Percentiles rank a stretch among this genome's conserved stretches.
phyloP scores from a whole-genome alignment of 2,888 invertebrate genomes.

The Parochlus steinenii region DNA sequence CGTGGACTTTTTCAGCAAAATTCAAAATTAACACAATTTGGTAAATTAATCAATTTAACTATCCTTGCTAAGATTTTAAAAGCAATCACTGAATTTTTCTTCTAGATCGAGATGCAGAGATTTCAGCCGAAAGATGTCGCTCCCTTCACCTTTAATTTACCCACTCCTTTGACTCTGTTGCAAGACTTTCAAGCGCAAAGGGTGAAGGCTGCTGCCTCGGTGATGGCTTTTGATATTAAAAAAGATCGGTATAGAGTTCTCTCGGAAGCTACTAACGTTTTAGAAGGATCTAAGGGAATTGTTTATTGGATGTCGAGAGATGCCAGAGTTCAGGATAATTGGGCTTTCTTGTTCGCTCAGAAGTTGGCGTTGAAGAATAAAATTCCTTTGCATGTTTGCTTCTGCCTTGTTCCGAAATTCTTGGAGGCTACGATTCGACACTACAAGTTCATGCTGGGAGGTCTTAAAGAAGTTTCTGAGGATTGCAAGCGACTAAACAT shows the following conservation, averaged over 20 bases:
- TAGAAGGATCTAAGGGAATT: constrained; percentile 36
- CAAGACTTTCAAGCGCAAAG: constrained; percentile 31
- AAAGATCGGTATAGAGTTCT: constrained; percentile 61
- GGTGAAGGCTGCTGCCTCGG: constrained; percentile 35
- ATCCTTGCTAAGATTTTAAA: too few species aligned
- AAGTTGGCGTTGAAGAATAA: constrained; percentile 65
- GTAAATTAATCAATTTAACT: too few species aligned
- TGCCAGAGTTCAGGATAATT: constrained; percentile 78
- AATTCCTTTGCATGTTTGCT: constrained; percentile 65
- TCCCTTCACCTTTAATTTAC: too few species aligned
- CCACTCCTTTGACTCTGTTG: too few species aligned
- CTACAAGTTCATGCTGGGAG: constrained; percentile 62
- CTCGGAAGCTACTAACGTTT: constrained; percentile 42
- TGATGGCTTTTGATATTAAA: constrained; percentile 53
- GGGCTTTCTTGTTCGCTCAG: constrained; percentile 80
- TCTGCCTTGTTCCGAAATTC: constrained; percentile 64
- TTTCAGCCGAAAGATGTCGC: too few species aligned
- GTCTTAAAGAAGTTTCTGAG: constrained; percentile 53
- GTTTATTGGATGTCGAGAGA: constrained; percentile 85
- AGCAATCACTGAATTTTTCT: too few species aligned
- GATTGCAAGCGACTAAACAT: constrained; percentile 61
- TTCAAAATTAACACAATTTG: too few species aligned
- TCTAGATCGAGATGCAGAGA: too few species aligned
- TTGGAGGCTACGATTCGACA: constrained; percentile 67
- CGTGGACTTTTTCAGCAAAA: too few species aligned